A percentile compares a stretch with the other conserved stretches of the same genome.
Evolutionary conservation across 2,888 invertebrate genomes (phyloP).

Genomic region (Meghimatium bilineatum): DNA sequence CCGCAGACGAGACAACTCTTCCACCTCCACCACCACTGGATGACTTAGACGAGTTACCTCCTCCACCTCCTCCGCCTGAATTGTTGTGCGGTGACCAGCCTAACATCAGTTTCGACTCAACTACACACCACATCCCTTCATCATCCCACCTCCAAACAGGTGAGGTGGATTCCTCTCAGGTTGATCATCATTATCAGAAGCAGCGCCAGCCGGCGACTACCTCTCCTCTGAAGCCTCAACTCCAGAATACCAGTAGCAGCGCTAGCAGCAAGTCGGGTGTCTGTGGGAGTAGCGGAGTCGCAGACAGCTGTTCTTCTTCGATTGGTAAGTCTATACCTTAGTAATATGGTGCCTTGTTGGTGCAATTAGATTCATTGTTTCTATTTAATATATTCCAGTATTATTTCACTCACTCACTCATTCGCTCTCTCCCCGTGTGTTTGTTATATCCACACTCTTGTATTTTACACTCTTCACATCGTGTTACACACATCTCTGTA

Average conservation of each 20-base stretch:
- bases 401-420: no score
- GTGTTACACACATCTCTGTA: no score
- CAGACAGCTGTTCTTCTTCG: background rate
- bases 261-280: background rate
- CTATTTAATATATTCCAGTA: no score
- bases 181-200: conserved; percentile 4
- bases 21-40: conserved; percentile 34
- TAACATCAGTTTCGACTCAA: background rate
- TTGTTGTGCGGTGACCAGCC: conserved; percentile 19
- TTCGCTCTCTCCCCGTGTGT: no score
- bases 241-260: background rate
- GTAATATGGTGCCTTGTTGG: background rate
- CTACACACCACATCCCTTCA: background rate
- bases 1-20: conserved; percentile 39
- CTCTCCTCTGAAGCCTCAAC: background rate
- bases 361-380: no score
- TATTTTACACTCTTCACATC: no score
- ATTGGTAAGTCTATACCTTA: background rate
- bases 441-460: no score
- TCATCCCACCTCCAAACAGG: conserved; percentile 1
- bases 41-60: conserved; percentile 45
- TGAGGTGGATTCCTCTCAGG: conserved; percentile 13
- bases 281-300: background rate
- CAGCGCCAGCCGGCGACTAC: background rate
- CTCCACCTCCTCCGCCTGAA: conserved; percentile 41